These are phyloP conservation scores for Micronycteris hirsuta DNA, from an alignment of 2,113 vertebrate genomes.

Conservation along the genomic window DNA sequence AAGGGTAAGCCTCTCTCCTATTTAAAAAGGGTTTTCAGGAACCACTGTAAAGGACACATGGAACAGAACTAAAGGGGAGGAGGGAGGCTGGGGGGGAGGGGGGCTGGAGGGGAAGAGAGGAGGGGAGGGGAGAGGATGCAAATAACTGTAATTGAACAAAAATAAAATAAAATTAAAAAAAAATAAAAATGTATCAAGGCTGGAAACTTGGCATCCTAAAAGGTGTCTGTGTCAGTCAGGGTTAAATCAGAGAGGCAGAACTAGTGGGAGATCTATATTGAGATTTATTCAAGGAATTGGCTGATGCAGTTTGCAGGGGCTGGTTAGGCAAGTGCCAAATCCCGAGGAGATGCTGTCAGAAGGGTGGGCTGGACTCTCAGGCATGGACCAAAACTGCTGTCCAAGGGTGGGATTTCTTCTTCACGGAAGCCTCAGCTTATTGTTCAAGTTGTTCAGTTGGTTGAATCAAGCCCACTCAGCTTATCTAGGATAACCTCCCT, in stretches of 20 bases:
- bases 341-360: background rate
- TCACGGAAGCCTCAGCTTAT: background rate
- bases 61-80: too few species aligned
- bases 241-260: background rate
- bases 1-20: background rate
- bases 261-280: background rate
- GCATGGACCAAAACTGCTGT: background rate
- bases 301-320: background rate
- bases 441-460: background rate
- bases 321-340: background rate
- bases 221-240: background rate
- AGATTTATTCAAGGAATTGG: background rate
- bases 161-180: too few species aligned
- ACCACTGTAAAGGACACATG: too few species aligned
- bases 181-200: background rate
- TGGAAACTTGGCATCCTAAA: background rate
- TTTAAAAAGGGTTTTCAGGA: too few species aligned
- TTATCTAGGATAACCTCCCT: background rate
- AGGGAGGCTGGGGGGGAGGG: too few species aligned
- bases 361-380: rapidly evolving
- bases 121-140: too few species aligned
- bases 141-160: too few species aligned
- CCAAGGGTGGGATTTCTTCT: background rate
- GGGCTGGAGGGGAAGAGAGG: too few species aligned
- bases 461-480: background rate